A percentile compares a stretch with the other conserved stretches of the same genome.
Evolutionary conservation across 92 coral and sea anemone species (phyloP).

Genomic region (Porites cylindrica): DNA sequence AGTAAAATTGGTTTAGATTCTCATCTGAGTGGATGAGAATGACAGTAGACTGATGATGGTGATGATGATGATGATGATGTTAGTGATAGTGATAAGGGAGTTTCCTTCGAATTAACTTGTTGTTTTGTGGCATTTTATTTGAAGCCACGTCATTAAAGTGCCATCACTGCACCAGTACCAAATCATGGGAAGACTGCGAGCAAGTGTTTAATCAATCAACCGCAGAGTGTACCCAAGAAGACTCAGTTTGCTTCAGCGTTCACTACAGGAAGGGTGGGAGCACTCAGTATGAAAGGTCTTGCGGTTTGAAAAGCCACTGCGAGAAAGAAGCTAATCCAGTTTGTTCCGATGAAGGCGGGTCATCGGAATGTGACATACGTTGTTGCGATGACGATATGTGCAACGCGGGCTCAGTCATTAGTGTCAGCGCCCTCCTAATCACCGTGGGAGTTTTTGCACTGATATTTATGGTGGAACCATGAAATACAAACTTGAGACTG

Average conservation of each 20-base stretch:
- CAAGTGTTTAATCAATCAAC: background rate
- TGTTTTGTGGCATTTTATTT: background rate
- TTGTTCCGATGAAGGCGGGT: background rate
- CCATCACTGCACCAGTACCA: background rate
- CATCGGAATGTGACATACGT: background rate
- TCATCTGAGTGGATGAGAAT: no score
- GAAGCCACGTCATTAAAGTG: background rate
- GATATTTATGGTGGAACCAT: background rate
- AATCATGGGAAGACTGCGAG: background rate
- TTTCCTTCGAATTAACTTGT: background rate
- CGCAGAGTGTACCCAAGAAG: background rate
- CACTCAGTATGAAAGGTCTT: background rate
- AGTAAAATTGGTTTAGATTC: no score
- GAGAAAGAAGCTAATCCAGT: background rate
- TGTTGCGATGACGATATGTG: background rate
- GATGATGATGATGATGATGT: no score
- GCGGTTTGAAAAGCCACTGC: background rate
- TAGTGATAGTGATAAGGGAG: no score
- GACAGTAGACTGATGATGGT: no score
- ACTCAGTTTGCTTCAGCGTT: background rate
- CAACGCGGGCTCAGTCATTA: background rate
- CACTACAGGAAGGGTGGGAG: background rate
- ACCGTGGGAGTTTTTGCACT: background rate
- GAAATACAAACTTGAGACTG: background rate
- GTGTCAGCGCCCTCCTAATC: background rate